A percentile compares a stretch with the other conserved stretches of the same genome.
These are phyloP conservation scores for Tuta absoluta DNA, from an alignment of 2,888 invertebrate genomes.

Conservation along the genomic window DNA sequence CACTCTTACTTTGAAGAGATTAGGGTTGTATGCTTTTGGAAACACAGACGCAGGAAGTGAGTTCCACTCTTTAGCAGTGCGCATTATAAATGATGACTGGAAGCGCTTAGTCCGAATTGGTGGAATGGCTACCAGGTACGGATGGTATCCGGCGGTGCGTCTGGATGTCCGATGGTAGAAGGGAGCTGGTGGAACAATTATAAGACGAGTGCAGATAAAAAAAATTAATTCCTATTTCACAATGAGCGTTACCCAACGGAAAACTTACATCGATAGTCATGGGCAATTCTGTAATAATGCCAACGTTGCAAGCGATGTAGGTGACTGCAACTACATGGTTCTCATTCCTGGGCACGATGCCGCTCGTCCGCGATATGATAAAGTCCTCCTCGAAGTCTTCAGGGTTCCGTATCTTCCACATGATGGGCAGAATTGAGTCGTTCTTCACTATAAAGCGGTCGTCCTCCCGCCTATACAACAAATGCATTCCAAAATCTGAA, in stretches of 20 bases:
- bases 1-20: no score
- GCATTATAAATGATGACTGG: no score
- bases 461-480: constrained; percentile 74
- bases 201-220: no score
- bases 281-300: constrained; percentile 60
- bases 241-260: neutral
- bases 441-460: constrained; percentile 79
- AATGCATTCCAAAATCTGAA: constrained; percentile 78
- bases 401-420: constrained; percentile 77
- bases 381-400: constrained; percentile 70
- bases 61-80: no score
- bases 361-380: constrained; percentile 66
- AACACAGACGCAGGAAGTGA: no score
- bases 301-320: constrained; percentile 72
- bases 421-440: constrained; percentile 77
- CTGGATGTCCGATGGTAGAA: no score
- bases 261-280: constrained; percentile 71
- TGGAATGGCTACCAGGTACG: no score
- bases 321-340: constrained; percentile 73
- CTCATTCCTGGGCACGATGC: constrained; percentile 67
- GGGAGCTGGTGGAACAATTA: no score
- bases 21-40: no score
- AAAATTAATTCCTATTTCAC: no score
- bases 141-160: no score
- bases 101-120: no score